Percentiles rank a stretch among this genome's conserved stretches.
phyloP scores from a whole-genome alignment of 92 coral and sea anemone genomes.

The Bergia sp. region DNA sequence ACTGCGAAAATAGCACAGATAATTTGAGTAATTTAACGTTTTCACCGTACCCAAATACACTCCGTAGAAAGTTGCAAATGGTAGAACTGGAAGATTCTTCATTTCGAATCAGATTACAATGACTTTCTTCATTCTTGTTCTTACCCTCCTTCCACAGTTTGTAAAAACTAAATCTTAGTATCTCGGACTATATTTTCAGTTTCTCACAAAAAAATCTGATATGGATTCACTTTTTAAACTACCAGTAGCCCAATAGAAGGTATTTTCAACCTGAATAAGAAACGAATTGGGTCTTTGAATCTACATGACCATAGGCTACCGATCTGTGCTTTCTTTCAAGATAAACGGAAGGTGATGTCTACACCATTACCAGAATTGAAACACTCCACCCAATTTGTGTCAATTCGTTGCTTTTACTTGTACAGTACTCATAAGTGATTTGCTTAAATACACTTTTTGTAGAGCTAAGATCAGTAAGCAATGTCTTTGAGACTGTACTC shows the following conservation, averaged over 20 bases:
- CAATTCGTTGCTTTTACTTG: not conserved
- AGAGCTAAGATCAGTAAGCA: not conserved
- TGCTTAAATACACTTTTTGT: not conserved
- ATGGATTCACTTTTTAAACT: no score
- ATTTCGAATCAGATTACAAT: not conserved
- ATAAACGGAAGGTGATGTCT: no score
- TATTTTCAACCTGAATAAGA: not conserved
- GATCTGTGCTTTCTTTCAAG: no score
- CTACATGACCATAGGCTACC: not conserved
- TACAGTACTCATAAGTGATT: not conserved
- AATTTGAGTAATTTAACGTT: no score
- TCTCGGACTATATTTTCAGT: no score
- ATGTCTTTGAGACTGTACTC: not conserved
- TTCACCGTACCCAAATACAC: no score
- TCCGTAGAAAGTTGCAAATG: not conserved
- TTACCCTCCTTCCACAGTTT: not conserved
- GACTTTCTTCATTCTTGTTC: not conserved
- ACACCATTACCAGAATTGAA: no score
- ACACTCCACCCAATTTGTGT: not conserved
- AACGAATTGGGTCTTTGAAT: not conserved
- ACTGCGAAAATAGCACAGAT: not conserved
- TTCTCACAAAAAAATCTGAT: no score
- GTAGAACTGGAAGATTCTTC: not conserved
- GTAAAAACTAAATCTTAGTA: no score
- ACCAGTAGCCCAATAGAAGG: not conserved